Conservation (phyloP, 2,888 invertebrate species). For the Neoscelio sp. region DNA sequence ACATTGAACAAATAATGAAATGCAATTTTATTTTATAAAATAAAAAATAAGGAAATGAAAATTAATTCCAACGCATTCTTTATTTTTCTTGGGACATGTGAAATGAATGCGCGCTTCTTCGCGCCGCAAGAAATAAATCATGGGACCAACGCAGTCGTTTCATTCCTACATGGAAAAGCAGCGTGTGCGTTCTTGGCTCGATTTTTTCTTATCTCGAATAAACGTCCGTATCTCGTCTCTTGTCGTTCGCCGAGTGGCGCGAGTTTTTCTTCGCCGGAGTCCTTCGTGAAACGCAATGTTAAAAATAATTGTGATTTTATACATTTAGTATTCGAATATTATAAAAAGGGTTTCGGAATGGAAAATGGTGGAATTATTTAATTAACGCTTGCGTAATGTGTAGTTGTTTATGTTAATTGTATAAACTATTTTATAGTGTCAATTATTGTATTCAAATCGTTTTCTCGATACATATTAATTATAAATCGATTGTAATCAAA, state of each 20-base stretch:
- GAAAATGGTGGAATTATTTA: too few relatives aligned
- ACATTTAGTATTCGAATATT: slow-evolving; percentile 1
- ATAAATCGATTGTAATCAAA: neutral
- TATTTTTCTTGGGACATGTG: slow-evolving; percentile 53
- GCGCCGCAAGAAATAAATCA: slow-evolving; percentile 65
- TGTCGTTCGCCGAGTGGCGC: slow-evolving; percentile 38
- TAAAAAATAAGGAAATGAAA: slow-evolving; percentile 25
- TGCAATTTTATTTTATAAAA: too few relatives aligned
- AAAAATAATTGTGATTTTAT: slow-evolving; percentile 53
- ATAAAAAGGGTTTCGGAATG: too few relatives aligned
- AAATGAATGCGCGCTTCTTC: slow-evolving; percentile 52
- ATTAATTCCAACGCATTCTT: slow-evolving; percentile 36
- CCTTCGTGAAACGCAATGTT: slow-evolving; percentile 22
- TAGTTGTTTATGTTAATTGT: slow-evolving; percentile 22
- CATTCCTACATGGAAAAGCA: slow-evolving; percentile 58
- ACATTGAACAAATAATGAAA: too few relatives aligned
- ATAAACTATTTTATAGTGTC: slow-evolving; percentile 7
- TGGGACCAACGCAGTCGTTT: slow-evolving; percentile 61
- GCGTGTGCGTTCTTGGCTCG: slow-evolving; percentile 56
- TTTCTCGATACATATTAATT: neutral
- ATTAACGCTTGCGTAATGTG: slow-evolving; percentile 3
- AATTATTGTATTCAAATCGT: slow-evolving; percentile 42
- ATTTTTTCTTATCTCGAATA: slow-evolving; percentile 67
- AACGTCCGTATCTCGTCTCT: slow-evolving; percentile 64
- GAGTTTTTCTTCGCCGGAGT: slow-evolving; percentile 42